phyloP scores from a whole-genome alignment of 1,140 invertebrate species.

The Limonius californicus region DNA sequence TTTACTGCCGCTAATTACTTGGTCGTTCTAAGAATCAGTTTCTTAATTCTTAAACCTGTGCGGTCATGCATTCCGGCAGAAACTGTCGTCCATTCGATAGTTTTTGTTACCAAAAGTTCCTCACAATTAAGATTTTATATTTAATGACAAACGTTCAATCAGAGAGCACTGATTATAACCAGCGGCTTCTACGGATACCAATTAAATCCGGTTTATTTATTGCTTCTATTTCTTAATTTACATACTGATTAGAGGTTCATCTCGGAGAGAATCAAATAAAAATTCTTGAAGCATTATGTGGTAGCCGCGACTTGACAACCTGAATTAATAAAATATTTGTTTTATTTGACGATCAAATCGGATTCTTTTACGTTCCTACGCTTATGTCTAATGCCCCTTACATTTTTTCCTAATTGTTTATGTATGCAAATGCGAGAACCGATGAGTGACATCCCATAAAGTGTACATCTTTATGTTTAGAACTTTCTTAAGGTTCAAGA shows the following conservation, averaged over 20 bases:
- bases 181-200: not conserved
- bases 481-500: not conserved
- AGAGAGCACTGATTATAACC: not conserved
- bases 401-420: not conserved
- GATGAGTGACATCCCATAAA: not conserved
- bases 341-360: not conserved
- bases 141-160: not conserved
- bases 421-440: not conserved
- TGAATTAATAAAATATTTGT: not conserved
- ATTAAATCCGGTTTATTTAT: slow-evolving; percentile 7
- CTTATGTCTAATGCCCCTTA: not conserved
- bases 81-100: too few species aligned
- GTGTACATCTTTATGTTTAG: not conserved
- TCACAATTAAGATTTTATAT: not conserved
- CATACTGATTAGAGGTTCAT: slow-evolving; percentile 1
- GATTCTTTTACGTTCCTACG: not conserved
- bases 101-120: too few species aligned
- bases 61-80: too few species aligned
- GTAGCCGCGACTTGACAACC: not conserved
- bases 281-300: not conserved
- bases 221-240: not conserved
- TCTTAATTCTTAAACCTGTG: too few species aligned
- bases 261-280: not conserved
- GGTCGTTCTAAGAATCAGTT: too few species aligned
- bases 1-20: too few species aligned